Evolutionary conservation across 2,888 invertebrate species (phyloP), one percentile per base, ranked within the genome.

Genomic region (Asteroscopus sphinx): DNA sequence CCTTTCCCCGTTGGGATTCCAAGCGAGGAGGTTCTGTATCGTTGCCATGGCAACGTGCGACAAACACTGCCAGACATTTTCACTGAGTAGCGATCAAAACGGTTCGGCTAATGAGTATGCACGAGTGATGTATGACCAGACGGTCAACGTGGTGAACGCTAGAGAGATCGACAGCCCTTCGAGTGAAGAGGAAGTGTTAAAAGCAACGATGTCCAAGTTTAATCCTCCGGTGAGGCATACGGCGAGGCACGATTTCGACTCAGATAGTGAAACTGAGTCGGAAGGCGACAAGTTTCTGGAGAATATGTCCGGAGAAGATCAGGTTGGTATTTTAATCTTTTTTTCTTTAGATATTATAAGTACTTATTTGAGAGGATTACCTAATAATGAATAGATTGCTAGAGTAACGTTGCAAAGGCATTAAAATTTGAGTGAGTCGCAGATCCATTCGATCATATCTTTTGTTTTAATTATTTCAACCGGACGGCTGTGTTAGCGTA

Each of bases 101-200:
- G 69, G 55, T 33, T 54, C 45, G 58, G 65, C 48, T 37, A 60
- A 47, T 9, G 72, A 75, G 39, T 77, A 82, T 85, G 82, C 78
- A 46, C 83, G 80, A 76, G 90, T 85, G 52, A 95, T 95, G 94
- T 95, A 95, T 79, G 96, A 96, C 88, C 96, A 96, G 81, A 95
- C 94, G 2, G 95, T 95, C 41, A 92, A 94, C 52, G 95, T 95
- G 39, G 86, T 92, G 51, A 94, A 95, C 71, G 95, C 95, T 0
- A 92, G 91, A 70, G 96, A 96, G 68, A 94, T 95, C 32, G 94
- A 95, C 6, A 96, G 95, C 69, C 84, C 87, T 3, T 77, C 81
- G 11, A 87, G 87, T 13, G 92, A 89, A 59, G 88, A 86, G 57
- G 91, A 86, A 52, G 85, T 85, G 33, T 81, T 88, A 11, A 79